Conservation (phyloP, 1,140 invertebrate species). For the Apis dorsata region DNA sequence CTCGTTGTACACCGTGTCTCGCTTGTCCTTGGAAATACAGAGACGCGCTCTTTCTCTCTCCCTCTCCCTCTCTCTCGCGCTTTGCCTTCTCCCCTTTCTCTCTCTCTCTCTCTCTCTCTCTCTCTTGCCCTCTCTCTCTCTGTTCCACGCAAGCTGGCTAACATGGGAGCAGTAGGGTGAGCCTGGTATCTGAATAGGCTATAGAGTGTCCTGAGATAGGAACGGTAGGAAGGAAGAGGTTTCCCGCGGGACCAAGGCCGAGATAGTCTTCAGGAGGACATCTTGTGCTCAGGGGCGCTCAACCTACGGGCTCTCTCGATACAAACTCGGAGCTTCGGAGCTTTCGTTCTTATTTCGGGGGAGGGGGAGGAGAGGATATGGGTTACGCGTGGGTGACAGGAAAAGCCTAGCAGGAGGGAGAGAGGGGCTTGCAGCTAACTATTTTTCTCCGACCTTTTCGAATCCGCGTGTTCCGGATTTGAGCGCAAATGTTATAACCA, state of each 20-base stretch:
- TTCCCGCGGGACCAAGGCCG: conserved; percentile 76
- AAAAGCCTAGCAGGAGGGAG: conserved; percentile 51
- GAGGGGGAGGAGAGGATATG: conserved; percentile 31
- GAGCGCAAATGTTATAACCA: conserved; percentile 28
- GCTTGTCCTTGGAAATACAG: conserved; percentile 71
- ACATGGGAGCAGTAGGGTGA: conserved; percentile 71
- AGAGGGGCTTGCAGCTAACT: conserved; percentile 56
- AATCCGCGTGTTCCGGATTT: conserved; percentile 53
- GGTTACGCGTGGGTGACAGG: conserved; percentile 53
- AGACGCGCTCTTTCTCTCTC: conserved; percentile 45
- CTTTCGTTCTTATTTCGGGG: conserved; percentile 54
- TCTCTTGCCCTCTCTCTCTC: conserved; percentile 15
- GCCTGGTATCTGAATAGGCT: conserved; percentile 78
- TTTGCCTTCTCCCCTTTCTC: not conserved
- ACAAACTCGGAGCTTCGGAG: conserved; percentile 40
- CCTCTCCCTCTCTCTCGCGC: not conserved
- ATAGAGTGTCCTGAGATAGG: conserved; percentile 79
- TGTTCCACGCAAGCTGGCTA: conserved; percentile 64
- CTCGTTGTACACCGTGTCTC: conserved; percentile 52
- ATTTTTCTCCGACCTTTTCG: conserved; percentile 47
- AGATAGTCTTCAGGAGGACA: conserved; percentile 80
- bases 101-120: not conserved
- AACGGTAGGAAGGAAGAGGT: conserved; percentile 76
- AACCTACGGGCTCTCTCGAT: conserved; percentile 60
- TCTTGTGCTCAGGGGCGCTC: conserved; percentile 74